These are phyloP conservation scores for Lagenorhynchus albirostris DNA, from an alignment of 2,113 vertebrate species.

Conservation along the genomic window DNA sequence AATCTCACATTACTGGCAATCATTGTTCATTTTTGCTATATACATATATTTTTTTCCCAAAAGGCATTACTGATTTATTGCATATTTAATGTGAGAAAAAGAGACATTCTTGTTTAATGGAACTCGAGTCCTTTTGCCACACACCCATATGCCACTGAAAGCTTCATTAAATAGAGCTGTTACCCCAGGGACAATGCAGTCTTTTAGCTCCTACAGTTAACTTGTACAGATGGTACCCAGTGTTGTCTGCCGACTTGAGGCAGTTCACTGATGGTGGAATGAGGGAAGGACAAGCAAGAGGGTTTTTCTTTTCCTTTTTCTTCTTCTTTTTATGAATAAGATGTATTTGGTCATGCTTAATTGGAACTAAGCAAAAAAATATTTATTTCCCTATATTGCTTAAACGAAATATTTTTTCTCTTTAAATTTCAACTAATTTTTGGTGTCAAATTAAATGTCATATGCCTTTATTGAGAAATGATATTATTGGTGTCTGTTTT, in stretches of 20 bases:
- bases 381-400: neutral
- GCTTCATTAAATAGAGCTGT: neutral
- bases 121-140: neutral
- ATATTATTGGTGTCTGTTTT: neutral
- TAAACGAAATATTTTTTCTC: neutral
- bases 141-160: neutral
- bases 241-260: neutral
- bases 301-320: neutral
- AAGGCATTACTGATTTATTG: neutral
- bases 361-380: neutral
- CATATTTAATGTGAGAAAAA: neutral
- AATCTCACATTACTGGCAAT: neutral
- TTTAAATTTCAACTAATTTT: neutral
- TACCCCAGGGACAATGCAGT: neutral
- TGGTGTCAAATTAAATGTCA: neutral
- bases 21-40: neutral
- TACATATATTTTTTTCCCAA: neutral
- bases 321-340: neutral
- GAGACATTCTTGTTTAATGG: neutral
- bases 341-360: neutral
- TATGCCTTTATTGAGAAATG: neutral
- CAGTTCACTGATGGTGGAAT: neutral
- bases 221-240: neutral
- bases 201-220: neutral
- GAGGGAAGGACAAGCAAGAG: neutral